Evolutionary conservation across 2,113 vertebrate species (phyloP).

Genomic region (Hipposideros armiger): DNA sequence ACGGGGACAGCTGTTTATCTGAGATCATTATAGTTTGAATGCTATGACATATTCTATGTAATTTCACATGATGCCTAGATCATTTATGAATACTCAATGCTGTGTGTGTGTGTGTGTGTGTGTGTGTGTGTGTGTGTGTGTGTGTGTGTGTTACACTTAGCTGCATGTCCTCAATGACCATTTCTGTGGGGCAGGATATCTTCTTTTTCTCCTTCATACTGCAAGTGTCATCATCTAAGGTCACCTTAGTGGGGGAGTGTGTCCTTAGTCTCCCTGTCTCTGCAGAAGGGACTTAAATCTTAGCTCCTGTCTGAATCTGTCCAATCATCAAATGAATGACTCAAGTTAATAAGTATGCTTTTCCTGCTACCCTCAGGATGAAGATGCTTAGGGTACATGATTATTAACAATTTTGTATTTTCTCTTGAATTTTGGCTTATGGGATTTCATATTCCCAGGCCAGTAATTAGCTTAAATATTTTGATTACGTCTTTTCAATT

Average conservation of each 20-base stretch:
- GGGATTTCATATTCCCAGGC: background rate
- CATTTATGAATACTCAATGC: background rate
- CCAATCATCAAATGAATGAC: background rate
- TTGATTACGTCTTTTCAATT: background rate
- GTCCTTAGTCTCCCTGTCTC: background rate
- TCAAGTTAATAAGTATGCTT: background rate
- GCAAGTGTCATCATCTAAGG: background rate
- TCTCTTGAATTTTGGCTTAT: background rate
- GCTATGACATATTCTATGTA: background rate
- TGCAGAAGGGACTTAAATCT: background rate
- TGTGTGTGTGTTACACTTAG: background rate
- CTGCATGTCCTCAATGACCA: background rate
- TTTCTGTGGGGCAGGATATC: background rate
- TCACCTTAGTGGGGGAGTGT: background rate
- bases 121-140: background rate
- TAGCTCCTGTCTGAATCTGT: background rate
- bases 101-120: background rate
- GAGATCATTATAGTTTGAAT: background rate
- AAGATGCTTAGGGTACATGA: background rate
- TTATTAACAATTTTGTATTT: background rate
- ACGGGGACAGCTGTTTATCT: background rate
- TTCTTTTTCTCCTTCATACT: background rate
- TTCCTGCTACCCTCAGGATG: background rate
- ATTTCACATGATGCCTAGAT: background rate
- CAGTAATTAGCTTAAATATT: background rate